These are phyloP conservation scores for Ellobius talpinus DNA, from an alignment of 2,113 vertebrate genomes.

Conservation along the genomic window DNA sequence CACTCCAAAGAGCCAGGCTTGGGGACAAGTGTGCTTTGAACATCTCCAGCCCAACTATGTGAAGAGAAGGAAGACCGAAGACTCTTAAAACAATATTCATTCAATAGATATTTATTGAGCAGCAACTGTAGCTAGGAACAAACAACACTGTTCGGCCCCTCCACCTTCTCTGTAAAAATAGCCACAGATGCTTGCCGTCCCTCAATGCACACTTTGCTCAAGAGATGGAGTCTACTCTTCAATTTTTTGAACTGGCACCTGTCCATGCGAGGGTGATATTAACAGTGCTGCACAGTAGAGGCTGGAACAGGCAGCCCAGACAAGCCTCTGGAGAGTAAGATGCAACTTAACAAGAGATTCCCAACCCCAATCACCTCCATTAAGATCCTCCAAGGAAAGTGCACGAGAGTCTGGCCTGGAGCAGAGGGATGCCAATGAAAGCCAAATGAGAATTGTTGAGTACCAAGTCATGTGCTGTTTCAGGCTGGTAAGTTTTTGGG, in stretches of 20 bases:
- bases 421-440: neutral
- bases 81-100: neutral
- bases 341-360: neutral
- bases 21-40: constrained; percentile 33
- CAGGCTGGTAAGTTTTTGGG: neutral
- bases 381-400: neutral
- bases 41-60: constrained; percentile 1
- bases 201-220: neutral
- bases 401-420: neutral
- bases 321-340: neutral
- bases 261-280: neutral
- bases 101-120: neutral
- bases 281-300: neutral
- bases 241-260: neutral
- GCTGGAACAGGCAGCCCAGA: neutral
- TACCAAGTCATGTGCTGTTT: neutral
- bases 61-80: neutral
- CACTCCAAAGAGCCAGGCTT: neutral
- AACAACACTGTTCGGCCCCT: neutral
- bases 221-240: neutral
- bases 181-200: neutral
- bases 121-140: neutral
- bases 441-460: neutral
- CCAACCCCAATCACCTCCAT: neutral
- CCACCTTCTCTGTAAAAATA: neutral